Base-by-base conservation (phyloP, 2,888 invertebrate species). In the Stomorhina lunata region DNA sequence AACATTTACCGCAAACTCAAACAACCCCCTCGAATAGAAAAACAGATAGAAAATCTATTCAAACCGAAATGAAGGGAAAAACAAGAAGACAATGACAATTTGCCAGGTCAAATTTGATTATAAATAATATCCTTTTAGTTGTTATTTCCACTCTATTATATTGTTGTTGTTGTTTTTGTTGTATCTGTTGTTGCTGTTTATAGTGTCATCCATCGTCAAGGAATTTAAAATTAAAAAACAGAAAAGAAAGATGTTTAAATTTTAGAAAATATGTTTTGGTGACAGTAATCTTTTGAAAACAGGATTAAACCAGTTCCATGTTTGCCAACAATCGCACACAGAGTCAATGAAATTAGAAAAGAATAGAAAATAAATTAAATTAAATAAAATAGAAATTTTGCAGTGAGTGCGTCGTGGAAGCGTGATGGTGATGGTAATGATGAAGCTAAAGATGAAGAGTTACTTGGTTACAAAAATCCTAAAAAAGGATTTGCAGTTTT, bases 181-280 rank as follows among this genome's bases (percentile, higher is more conserved):
- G 43, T 76, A 5, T 29, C 4, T 27, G 53, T 25, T 32, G n/a
- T n/a, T 37, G 37, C 25, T 68, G 20, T 59, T 65, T 55, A 55
- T 34, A 77, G 34, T 53, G 43, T 10, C 43, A 63, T 61, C 22
- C 6, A n/a, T n/a, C n/a, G n/a, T n/a, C 53, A 65, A 61, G 43
- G 53, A 69, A 61, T 76, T 76, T 29, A 40, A 61, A 73, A 73
- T 63, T 32, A 17, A 34, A 78, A n/a, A 45, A 50, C 6, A 40
- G 0, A 34, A 22, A 15, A 50, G 48, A 71, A 32, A 66, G 45
- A 59, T 40, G 63, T 45, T 63, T 45, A 71, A 63, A 71, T n/a
- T n/a, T n/a, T 63, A 32, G 55, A 75, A 86, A 90, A 90, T 90
- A 90, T 91, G 90, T 91, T 91, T 91, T 91, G 88, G 90, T 91